These are phyloP conservation scores for Eristalis tenax DNA, from an alignment of 2,888 invertebrate genomes.

Conservation along the genomic window DNA sequence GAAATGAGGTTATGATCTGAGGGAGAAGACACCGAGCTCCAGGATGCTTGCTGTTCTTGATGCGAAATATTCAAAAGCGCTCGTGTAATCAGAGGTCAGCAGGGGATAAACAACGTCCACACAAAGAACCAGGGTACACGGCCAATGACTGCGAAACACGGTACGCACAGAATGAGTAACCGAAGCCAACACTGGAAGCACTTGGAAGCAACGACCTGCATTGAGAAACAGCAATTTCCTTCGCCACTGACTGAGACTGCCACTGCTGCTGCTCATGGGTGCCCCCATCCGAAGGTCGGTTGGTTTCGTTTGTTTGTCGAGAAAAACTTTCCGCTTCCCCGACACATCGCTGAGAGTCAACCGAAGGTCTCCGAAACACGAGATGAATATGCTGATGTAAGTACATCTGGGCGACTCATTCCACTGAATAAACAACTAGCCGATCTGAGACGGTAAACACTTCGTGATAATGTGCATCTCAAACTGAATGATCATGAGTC, in stretches of 20 bases:
- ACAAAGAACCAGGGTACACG: too few relatives aligned
- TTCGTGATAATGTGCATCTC: constrained; percentile 2
- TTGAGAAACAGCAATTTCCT: too few relatives aligned
- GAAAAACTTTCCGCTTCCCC: neutral
- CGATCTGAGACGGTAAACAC: constrained; percentile 16
- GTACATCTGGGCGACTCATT: constrained; percentile 19
- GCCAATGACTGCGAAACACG: too few relatives aligned
- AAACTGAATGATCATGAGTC: too few relatives aligned
- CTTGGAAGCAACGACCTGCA: too few relatives aligned
- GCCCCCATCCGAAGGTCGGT: neutral
- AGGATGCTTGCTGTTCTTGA: too few relatives aligned
- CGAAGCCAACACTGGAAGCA: too few relatives aligned
- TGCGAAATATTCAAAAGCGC: too few relatives aligned
- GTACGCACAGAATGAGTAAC: too few relatives aligned
- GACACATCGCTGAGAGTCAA: neutral
- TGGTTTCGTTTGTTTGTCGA: neutral
- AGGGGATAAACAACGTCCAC: too few relatives aligned
- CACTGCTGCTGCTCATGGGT: neutral
- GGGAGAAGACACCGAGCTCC: too few relatives aligned
- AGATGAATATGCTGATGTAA: constrained; percentile 10
- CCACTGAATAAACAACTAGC: constrained; percentile 32
- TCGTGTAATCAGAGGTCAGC: too few relatives aligned
- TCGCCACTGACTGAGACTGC: neutral
- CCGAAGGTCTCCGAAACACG: neutral
- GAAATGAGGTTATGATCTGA: neutral